A percentile compares a stretch with the other conserved stretches of the same genome.
These are phyloP conservation scores for Alligator sinensis DNA, from an alignment of 2,113 vertebrate genomes.

Conservation along the genomic window DNA sequence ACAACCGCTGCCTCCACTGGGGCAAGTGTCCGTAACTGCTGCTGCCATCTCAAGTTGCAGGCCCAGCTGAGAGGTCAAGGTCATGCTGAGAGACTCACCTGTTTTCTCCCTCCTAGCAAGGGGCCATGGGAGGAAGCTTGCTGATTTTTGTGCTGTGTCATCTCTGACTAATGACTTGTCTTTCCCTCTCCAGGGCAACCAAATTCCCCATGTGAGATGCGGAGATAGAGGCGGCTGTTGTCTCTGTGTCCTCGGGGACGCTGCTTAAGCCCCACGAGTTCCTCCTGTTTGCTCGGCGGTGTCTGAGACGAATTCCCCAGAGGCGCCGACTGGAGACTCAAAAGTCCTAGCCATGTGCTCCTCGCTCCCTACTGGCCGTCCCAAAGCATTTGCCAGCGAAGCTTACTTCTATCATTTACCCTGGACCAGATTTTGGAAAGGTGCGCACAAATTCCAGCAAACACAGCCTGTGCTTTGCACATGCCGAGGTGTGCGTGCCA, in stretches of 20 bases:
- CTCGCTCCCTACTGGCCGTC: accelerated
- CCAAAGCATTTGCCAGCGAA: background rate
- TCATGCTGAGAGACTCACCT: background rate
- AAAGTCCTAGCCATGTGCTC: accelerated
- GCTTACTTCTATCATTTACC: background rate
- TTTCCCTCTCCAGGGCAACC: background rate
- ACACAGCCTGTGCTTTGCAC: background rate
- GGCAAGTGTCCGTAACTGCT: background rate
- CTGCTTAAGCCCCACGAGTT: background rate
- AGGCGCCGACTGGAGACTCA: background rate
- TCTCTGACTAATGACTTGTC: background rate
- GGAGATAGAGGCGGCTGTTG: background rate
- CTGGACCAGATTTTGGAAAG: background rate
- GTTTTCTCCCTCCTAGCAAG: background rate
- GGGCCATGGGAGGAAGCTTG: background rate
- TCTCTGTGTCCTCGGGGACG: background rate
- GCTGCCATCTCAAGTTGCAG: background rate
- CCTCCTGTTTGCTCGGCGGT: background rate
- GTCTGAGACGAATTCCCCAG: background rate
- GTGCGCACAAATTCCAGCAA: background rate
- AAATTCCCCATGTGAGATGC: background rate
- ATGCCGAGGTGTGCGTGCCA: background rate
- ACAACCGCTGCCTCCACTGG: too few species aligned
- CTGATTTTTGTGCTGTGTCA: background rate
- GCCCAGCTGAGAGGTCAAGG: background rate